Evolutionary conservation across 2,888 invertebrate genomes (phyloP), one percentile per base, ranked within the genome.

Genomic region (Rhingia rostrata): DNA sequence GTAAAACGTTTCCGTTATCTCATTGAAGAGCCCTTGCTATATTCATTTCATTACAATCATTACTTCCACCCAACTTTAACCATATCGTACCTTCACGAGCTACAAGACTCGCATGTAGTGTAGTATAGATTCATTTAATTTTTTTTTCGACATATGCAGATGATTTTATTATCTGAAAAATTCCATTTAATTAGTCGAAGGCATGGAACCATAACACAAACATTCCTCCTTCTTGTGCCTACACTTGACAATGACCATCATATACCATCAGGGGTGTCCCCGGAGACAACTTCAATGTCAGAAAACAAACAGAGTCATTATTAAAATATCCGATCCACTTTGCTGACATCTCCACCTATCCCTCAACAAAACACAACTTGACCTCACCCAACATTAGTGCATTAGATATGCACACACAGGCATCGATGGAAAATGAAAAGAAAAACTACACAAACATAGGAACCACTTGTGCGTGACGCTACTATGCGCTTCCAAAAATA

Each of bases 401-500:
- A 67, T 67, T 67, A 45, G 60, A 61, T 37, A 33, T 33, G 33
- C 67, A 10, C 12, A 66, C 37, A 53, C 51, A 64, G 35, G 7
- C 12, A 14, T 6, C 39, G 58, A 9, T 32, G 32, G 49, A 3
- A 4, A 22, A 7, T 9, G 49, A 30, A 4, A 12, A 14, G 61
- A 35, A 41, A 58, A 41, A 22, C 53, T 66, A 77, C 72, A 67
- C 54, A 72, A 67, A 63, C 43, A 30, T 43, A 32, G 7, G 39
- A 64, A 69, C 49, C 73, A 67, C 72, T 73, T 54, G 67, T 56
- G 73, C 72, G 43, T 54, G 64, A 77, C 70, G 33, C 30, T 43
- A 39, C 9, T 45, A 66, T 49, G 78, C 6, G 22, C 33, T 58
- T 79, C 79, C 79, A 64, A 80, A 84, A 80, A 84, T 84, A 84